Evolutionary conservation across 2,113 vertebrate species (phyloP), one percentile per base, ranked within the genome.

Genomic region (Drymodes brunneopygia): DNA sequence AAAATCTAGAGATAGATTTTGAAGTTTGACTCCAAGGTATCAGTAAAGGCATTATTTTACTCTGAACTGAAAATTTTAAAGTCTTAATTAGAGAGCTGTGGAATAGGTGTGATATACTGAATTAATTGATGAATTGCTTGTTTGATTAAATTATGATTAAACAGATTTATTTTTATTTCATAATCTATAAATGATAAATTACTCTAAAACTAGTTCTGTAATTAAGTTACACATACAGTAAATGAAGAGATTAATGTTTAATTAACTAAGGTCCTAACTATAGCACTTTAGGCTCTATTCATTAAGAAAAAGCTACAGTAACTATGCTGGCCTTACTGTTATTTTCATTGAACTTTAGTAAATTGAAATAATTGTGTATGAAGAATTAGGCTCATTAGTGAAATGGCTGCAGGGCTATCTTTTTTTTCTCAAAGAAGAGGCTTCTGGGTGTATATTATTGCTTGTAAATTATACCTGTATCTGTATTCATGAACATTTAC

Each of bases 141-240:
- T 95, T 92, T 96, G 91, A 97, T 93, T 91, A 87, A 91, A 93
- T 84, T 60, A 67, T 89, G 77, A 96, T 97, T 96, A 96, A 95
- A 85, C 64, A 88, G 45, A 92, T 97, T 95, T 97, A 72, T 93
- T 97, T 97, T 96, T 95, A 96, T 96, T 97, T 80, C 47, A 81
- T 92, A 88, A 93, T 93, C 38, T 24, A 79, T 91, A 95, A 95
- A 91, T 95, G 88, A 96, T 91, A 94, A 97, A 97, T 96, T 6
- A 81, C 45, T 93, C 40, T 83, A 86, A 95, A 94, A 85, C 86
- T 91, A 83, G 44, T 64, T 93, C 66, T 88, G 36, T 95, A 96
- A 95, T 97, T 91, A 87, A 64, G 84, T 83, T 87, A 86, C 35
- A 83, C 36, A 90, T 91, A 72, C 53, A 90, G 53, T 90, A 97